Percentiles rank a stretch among this genome's conserved stretches.
phyloP scores from a whole-genome alignment of 2,113 vertebrate genomes.

The Telmatochromis sp. region DNA sequence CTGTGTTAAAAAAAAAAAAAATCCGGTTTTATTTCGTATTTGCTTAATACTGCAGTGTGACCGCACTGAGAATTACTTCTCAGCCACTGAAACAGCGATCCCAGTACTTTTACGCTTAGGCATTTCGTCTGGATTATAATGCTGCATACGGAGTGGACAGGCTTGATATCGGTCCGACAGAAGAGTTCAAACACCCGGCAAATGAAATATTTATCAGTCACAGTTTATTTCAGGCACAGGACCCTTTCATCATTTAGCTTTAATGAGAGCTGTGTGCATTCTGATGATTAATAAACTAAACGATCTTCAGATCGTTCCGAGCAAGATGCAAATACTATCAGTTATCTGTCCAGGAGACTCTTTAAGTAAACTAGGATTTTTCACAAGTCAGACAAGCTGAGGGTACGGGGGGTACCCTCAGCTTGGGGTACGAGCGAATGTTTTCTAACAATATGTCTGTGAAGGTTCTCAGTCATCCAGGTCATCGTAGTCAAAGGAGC shows the following conservation, averaged over 20 bases:
- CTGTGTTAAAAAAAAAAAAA: conserved; percentile 36
- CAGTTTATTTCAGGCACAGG: conserved; percentile 20
- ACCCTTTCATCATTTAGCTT: conserved; percentile 10
- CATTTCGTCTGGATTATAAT: conserved; percentile 4
- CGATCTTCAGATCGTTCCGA: conserved; percentile 1
- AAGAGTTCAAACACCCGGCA: conserved; percentile 6
- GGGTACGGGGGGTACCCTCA: no score
- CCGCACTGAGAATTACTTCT: neutral
- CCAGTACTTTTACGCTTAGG: neutral
- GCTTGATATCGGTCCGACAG: conserved; percentile 20
- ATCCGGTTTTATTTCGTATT: conserved; percentile 33
- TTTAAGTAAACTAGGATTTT: conserved; percentile 8
- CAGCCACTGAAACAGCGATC: neutral
- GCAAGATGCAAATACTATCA: conserved; percentile 13
- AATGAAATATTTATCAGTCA: conserved; percentile 26
- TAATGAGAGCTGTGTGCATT: conserved; percentile 25
- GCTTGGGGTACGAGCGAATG: neutral
- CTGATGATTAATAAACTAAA: conserved; percentile 35
- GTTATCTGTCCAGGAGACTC: conserved; percentile 12
- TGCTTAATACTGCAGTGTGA: conserved; percentile 28
- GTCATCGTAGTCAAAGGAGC: no score
- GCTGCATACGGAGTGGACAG: conserved; percentile 4
- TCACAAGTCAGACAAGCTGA: neutral
- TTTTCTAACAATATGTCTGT: conserved; percentile 1
- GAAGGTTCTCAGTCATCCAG: no score